A percentile compares a stretch with the other conserved stretches of the same genome.
Evolutionary conservation across 2,888 invertebrate species (phyloP).

Genomic region (Muscina levida): DNA sequence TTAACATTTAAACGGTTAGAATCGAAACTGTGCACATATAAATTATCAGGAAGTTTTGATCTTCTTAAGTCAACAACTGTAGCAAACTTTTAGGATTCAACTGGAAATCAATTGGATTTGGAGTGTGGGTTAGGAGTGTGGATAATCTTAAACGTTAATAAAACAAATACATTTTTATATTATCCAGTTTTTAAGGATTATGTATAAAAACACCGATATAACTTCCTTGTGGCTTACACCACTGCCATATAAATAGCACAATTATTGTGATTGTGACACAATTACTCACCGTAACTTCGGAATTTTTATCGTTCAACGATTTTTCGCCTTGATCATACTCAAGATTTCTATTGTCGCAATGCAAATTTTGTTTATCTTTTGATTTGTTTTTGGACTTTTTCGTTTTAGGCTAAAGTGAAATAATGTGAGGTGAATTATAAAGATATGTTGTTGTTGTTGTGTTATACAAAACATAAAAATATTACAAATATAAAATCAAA

Average conservation of each 20-base stretch:
- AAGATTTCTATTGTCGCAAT: constrained; percentile 59
- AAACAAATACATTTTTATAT: too few relatives aligned
- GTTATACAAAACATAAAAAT: constrained; percentile 17
- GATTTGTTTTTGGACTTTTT: constrained; percentile 72
- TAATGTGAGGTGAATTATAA: constrained; percentile 56
- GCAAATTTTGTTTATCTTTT: constrained; percentile 69
- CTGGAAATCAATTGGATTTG: too few relatives aligned
- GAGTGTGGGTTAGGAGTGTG: too few relatives aligned
- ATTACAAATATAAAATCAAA: constrained; percentile 12
- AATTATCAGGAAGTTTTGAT: too few relatives aligned
- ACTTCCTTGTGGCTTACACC: too few relatives aligned
- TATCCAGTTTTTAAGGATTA: too few relatives aligned
- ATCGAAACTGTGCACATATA: too few relatives aligned
- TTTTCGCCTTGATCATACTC: constrained; percentile 63
- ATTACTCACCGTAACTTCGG: constrained; percentile 78
- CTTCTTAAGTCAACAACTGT: too few relatives aligned
- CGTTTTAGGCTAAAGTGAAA: constrained; percentile 65
- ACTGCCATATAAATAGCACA: too few relatives aligned
- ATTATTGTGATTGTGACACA: background rate
- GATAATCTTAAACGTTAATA: too few relatives aligned
- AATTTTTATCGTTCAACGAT: constrained; percentile 75
- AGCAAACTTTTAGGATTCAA: background rate
- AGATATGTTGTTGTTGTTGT: constrained; percentile 26
- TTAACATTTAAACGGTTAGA: too few relatives aligned
- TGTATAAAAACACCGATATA: constrained; percentile 9